Evolutionary conservation across 1,140 invertebrate genomes (phyloP).

Genomic region (Ectropis grisescens): DNA sequence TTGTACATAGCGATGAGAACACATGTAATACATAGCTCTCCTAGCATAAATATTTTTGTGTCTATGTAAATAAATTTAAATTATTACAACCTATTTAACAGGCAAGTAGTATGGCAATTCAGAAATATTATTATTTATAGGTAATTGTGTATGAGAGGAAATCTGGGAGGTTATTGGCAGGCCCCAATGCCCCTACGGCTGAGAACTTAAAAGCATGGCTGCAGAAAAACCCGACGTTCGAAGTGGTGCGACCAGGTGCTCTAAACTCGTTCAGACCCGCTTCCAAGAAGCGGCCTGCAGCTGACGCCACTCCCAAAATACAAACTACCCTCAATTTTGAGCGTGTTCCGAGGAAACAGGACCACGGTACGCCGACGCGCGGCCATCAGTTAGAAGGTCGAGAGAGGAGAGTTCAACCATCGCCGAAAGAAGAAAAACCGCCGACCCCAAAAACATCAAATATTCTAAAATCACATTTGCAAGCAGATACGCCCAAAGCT

Average conservation of each 20-base stretch:
- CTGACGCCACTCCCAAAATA: conserved; percentile 43
- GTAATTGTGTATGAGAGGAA: conserved; percentile 86
- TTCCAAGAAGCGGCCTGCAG: conserved; percentile 28
- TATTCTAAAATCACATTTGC: conserved; percentile 20
- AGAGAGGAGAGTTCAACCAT: conserved; percentile 24
- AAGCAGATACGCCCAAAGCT: conserved; percentile 38
- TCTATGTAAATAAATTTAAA: too few relatives aligned
- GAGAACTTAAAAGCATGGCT: conserved; percentile 86
- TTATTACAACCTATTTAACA: too few relatives aligned
- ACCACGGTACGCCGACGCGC: neutral
- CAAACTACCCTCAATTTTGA: conserved; percentile 63
- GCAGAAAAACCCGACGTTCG: conserved; percentile 87
- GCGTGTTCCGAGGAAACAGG: conserved; percentile 32
- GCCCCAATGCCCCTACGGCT: conserved; percentile 82
- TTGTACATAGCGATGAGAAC: too few relatives aligned
- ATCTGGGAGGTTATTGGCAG: conserved; percentile 81
- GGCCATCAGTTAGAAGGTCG: conserved; percentile 19
- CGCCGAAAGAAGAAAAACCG: conserved; percentile 31
- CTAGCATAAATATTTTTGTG: too few relatives aligned
- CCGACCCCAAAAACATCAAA: conserved; percentile 27
- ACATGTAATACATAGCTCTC: too few relatives aligned
- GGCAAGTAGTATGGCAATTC: too few relatives aligned
- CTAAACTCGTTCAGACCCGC: conserved; percentile 58
- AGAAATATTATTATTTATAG: conserved; percentile 31
- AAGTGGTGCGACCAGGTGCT: conserved; percentile 79